phyloP scores from a whole-genome alignment of 2,113 vertebrate species.

The Leucosticte australis region DNA sequence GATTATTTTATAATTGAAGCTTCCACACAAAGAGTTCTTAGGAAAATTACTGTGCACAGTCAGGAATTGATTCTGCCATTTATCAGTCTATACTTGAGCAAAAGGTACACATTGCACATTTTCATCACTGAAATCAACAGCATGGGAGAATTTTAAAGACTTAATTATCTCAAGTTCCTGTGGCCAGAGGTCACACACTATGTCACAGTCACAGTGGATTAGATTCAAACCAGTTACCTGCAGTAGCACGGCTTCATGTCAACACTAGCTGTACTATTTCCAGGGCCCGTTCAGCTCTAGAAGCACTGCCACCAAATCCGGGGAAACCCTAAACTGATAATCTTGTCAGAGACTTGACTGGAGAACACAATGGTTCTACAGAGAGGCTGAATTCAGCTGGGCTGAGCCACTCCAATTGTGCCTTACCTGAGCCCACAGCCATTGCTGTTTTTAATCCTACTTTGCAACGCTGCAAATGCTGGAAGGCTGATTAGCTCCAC shows the following conservation, averaged over 20 bases:
- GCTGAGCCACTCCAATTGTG: background rate
- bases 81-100: background rate
- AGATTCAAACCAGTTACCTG: background rate
- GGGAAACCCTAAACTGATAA: background rate
- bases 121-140: background rate
- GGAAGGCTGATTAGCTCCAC: background rate
- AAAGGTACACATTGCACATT: background rate
- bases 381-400: background rate
- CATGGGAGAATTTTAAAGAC: background rate
- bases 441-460: background rate
- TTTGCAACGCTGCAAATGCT: background rate
- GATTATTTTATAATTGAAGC: background rate
- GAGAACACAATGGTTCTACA: background rate
- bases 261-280: background rate
- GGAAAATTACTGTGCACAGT: background rate
- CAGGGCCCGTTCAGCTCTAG: background rate
- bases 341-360: background rate
- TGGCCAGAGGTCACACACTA: background rate
- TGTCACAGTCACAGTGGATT: background rate
- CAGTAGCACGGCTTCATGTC: background rate
- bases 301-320: background rate
- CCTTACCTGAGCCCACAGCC: background rate
- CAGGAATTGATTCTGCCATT: background rate
- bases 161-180: background rate
- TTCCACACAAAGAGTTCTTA: background rate